These are phyloP conservation scores for Syritta pipiens DNA, from an alignment of 2,888 invertebrate genomes.

Conservation along the genomic window DNA sequence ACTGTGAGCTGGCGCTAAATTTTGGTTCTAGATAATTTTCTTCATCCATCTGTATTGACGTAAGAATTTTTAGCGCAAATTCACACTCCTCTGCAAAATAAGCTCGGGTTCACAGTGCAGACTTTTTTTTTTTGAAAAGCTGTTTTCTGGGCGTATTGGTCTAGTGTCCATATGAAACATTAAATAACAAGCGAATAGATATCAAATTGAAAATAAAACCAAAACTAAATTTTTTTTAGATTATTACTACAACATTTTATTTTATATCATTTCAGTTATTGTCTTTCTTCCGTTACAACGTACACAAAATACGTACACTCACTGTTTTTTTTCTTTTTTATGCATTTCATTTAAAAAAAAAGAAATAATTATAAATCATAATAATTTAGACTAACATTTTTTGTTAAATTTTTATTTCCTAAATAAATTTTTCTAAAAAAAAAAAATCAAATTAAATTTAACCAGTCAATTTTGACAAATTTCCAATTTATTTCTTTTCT, in stretches of 20 bases:
- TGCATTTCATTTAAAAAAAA: slow-evolving; percentile 26
- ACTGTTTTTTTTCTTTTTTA: slow-evolving; percentile 30
- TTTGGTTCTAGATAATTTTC: too few relatives aligned
- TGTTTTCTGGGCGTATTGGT: too few relatives aligned
- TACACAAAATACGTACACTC: slow-evolving; percentile 66
- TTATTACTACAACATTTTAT: slow-evolving; percentile 66
- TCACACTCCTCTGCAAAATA: too few relatives aligned
- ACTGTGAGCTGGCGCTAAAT: too few relatives aligned
- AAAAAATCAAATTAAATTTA: slow-evolving; percentile 35
- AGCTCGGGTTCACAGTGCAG: too few relatives aligned
- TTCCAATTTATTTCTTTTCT: neutral
- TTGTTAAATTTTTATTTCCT: slow-evolving; percentile 23
- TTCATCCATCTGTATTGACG: too few relatives aligned
- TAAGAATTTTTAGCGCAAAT: too few relatives aligned
- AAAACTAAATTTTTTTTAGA: neutral
- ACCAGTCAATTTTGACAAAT: slow-evolving; percentile 46
- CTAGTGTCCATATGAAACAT: too few relatives aligned
- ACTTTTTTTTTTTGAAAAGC: too few relatives aligned
- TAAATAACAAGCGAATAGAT: too few relatives aligned
- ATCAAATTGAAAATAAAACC: slow-evolving; percentile 5
- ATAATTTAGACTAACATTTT: slow-evolving; percentile 32
- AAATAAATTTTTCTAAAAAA: slow-evolving; percentile 1
- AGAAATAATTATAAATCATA: slow-evolving; percentile 14
- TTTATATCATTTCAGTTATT: slow-evolving; percentile 63
- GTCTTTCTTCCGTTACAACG: slow-evolving; percentile 44